These are phyloP conservation scores for Cataglyphis rosenhaueri DNA, from an alignment of 2,888 invertebrate genomes.

Conservation along the genomic window DNA sequence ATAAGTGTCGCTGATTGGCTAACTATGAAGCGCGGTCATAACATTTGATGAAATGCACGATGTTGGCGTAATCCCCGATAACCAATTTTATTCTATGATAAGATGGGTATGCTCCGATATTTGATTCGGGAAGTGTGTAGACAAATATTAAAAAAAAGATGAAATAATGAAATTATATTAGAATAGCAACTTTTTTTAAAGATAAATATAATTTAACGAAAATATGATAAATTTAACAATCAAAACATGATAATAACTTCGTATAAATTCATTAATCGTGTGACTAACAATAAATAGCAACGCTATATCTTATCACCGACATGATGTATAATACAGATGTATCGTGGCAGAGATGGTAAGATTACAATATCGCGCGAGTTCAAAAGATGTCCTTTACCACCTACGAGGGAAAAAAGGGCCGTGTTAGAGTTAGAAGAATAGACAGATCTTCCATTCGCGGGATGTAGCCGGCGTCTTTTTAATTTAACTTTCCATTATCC, in stretches of 20 bases:
- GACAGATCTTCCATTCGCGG: not conserved
- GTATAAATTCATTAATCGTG: slow-evolving; percentile 17
- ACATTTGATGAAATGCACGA: slow-evolving; percentile 10
- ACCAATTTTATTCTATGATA: slow-evolving; percentile 8
- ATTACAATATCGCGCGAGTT: slow-evolving; percentile 13
- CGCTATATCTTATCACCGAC: not conserved
- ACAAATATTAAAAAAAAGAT: not conserved
- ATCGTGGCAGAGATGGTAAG: not conserved
- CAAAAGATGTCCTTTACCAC: slow-evolving; percentile 37
- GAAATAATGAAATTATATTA: not conserved
- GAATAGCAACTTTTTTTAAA: not conserved
- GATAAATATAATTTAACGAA: not conserved
- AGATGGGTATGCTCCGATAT: slow-evolving; percentile 1
- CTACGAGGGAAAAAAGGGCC: not conserved
- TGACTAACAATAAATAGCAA: not conserved
- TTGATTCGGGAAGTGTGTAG: not conserved
- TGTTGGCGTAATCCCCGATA: slow-evolving; percentile 41
- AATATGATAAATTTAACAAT: not conserved
- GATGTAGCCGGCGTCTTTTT: slow-evolving; percentile 30
- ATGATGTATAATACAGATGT: slow-evolving; percentile 19
- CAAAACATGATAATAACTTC: not conserved
- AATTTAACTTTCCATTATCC: slow-evolving; percentile 59
- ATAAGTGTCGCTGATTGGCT: slow-evolving; percentile 55
- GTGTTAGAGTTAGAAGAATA: slow-evolving; percentile 29
- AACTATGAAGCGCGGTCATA: slow-evolving; percentile 23